Evolutionary conservation across 2,888 invertebrate species (phyloP).

Genomic region (Cephonodes hylas): DNA sequence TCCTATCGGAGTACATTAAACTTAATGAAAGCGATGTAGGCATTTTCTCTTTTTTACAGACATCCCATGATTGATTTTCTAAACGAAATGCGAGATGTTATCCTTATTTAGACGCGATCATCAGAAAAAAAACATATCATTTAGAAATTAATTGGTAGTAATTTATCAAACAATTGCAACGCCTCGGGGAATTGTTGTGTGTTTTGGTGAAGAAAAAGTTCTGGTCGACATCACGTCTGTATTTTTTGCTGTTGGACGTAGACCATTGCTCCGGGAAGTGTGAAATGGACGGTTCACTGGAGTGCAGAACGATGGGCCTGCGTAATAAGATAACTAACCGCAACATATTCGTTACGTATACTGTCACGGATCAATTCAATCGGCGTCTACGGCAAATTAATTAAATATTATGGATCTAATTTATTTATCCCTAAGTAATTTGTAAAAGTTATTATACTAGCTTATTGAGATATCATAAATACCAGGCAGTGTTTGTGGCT

Average conservation of each 20-base stretch:
- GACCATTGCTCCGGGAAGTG: constrained; percentile 31
- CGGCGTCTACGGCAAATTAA: neutral
- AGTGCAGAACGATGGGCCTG: constrained; percentile 10
- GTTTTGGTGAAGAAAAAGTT: constrained; percentile 7
- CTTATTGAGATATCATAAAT: too few relatives aligned
- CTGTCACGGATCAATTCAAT: neutral
- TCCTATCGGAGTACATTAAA: neutral
- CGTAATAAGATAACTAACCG: constrained; percentile 11
- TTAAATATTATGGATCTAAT: neutral
- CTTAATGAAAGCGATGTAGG: neutral
- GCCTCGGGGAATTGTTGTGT: constrained; percentile 15
- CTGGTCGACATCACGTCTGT: constrained; percentile 6
- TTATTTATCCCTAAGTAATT: neutral
- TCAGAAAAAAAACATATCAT: constrained; percentile 5
- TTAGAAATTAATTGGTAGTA: constrained; percentile 6
- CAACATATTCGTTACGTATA: neutral
- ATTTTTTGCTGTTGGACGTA: constrained; percentile 10
- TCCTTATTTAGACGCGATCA: constrained; percentile 5
- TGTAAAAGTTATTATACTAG: too few relatives aligned
- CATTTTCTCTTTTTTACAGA: neutral
- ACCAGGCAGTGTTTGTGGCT: too few relatives aligned
- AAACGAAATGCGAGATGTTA: neutral
- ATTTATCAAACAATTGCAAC: constrained; percentile 11
- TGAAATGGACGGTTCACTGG: constrained; percentile 17
- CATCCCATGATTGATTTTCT: neutral